phyloP scores from a whole-genome alignment of 2,113 vertebrate genomes.

The Daboia siamensis region DNA sequence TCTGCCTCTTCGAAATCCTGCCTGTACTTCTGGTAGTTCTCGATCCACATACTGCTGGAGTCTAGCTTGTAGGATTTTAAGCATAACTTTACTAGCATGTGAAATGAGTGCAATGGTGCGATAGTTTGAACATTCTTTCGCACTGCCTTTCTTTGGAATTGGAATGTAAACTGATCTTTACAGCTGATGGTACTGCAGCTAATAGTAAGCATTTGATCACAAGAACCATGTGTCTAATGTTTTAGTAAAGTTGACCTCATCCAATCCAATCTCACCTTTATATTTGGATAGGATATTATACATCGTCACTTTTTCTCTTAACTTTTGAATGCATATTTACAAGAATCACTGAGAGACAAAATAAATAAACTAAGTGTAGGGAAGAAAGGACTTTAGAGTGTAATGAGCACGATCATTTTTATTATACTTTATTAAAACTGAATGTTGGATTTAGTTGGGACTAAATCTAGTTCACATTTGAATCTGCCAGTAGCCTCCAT shows the following conservation, averaged over 20 bases:
- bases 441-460: background rate
- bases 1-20: too few relatives aligned
- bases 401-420: background rate
- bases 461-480: background rate
- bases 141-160: too few relatives aligned
- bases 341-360: background rate
- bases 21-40: too few relatives aligned
- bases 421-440: background rate
- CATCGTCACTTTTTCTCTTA: background rate
- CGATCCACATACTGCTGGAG: too few relatives aligned
- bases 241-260: background rate
- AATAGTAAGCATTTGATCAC: background rate
- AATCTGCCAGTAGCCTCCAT: background rate
- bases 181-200: background rate
- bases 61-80: too few relatives aligned
- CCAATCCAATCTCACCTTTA: background rate
- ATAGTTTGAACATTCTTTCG: too few relatives aligned
- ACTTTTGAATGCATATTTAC: background rate
- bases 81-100: too few relatives aligned
- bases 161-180: too few relatives aligned
- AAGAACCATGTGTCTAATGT: background rate
- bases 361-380: background rate
- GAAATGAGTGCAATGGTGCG: too few relatives aligned
- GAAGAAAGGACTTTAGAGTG: background rate
- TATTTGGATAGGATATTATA: background rate